Evolutionary conservation across 2,888 invertebrate genomes (phyloP).

Genomic region (Phalangium opilio): DNA sequence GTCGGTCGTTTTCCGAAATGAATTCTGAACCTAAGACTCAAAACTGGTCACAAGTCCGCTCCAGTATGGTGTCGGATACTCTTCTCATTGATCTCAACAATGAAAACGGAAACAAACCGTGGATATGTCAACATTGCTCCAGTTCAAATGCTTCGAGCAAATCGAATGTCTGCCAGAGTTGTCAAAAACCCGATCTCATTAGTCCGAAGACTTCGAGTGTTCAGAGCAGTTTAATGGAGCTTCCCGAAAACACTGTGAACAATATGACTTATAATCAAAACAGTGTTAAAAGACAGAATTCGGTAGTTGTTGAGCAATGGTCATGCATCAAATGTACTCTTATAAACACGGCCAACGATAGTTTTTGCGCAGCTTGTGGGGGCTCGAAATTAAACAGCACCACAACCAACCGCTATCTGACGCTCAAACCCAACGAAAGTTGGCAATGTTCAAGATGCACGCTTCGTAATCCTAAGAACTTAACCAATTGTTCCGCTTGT

Average conservation of each 20-base stretch:
- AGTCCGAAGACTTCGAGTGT: background rate
- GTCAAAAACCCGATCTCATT: too few species aligned
- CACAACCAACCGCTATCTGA: slow-evolving; percentile 43
- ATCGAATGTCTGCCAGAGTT: background rate
- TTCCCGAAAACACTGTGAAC: background rate
- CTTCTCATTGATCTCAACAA: background rate
- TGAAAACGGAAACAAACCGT: background rate
- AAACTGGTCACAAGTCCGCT: too few species aligned
- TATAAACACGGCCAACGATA: slow-evolving; percentile 52
- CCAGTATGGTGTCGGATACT: background rate
- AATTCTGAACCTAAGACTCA: slow-evolving; percentile 25
- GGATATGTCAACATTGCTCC: background rate
- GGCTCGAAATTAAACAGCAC: slow-evolving; percentile 61
- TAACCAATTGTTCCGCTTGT: slow-evolving; percentile 24
- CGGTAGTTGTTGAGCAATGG: slow-evolving; percentile 40
- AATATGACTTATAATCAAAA: slow-evolving; percentile 1
- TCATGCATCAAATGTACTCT: slow-evolving; percentile 75
- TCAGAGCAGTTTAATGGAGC: too few species aligned
- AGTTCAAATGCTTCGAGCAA: background rate
- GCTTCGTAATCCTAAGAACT: slow-evolving; percentile 31
- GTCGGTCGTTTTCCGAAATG: slow-evolving; percentile 35
- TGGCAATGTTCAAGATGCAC: slow-evolving; percentile 71
- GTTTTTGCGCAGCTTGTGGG: slow-evolving; percentile 70
- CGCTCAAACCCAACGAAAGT: slow-evolving; percentile 38
- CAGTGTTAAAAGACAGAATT: slow-evolving; percentile 3